Evolutionary conservation across 2,113 vertebrate genomes (phyloP).

Genomic region (Tychaedon coryphoeus): DNA sequence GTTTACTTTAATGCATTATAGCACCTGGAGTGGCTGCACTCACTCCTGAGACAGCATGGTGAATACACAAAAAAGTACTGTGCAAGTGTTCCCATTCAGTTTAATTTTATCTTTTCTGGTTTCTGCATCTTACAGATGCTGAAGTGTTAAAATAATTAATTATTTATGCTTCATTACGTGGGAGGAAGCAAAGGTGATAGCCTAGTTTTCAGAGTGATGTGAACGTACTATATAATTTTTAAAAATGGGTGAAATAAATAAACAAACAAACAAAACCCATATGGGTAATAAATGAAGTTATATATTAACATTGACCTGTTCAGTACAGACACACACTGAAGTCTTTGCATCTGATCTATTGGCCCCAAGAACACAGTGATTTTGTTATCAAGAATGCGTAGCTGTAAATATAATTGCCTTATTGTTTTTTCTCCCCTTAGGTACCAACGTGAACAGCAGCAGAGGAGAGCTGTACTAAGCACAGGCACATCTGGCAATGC

Average conservation of each 20-base stretch:
- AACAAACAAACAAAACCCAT: neutral
- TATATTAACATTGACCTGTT: neutral
- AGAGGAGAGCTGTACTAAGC: neutral
- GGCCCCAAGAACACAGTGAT: neutral
- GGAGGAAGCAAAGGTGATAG: neutral
- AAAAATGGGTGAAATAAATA: neutral
- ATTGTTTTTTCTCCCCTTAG: neutral
- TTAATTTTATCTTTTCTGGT: neutral
- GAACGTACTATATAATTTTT: fast-evolving
- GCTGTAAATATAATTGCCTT: neutral
- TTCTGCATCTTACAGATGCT: neutral
- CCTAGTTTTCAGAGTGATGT: neutral
- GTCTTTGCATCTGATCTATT: neutral
- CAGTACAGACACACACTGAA: neutral
- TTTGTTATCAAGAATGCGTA: neutral
- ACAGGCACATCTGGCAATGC: neutral
- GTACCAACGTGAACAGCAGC: neutral
- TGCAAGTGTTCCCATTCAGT: neutral
- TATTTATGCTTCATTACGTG: neutral
- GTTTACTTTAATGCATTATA: neutral
- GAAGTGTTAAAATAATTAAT: neutral
- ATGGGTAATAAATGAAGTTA: neutral
- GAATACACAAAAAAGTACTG: neutral
- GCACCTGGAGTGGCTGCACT: neutral
- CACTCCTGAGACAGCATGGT: neutral